Evolutionary conservation across 2,113 vertebrate species (phyloP).

Genomic region (Synchiropus splendidus): DNA sequence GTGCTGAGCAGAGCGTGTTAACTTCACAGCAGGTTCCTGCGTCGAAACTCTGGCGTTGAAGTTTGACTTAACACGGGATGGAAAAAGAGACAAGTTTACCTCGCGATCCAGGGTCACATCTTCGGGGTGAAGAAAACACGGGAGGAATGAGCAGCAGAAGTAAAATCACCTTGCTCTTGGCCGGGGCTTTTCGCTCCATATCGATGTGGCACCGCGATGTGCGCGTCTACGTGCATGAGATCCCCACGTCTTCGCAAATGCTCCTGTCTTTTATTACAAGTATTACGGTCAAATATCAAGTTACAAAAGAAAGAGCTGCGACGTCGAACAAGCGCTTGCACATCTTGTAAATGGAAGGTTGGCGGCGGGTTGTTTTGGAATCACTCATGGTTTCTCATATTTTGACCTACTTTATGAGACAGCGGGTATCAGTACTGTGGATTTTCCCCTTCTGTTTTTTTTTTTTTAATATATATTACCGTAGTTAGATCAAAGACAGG

Average conservation of each 20-base stretch:
- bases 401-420: no score
- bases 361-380: no score
- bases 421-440: no score
- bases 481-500: no score
- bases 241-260: background rate
- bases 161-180: conserved; percentile 41
- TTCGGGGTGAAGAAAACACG: conserved; percentile 27
- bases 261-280: conserved; percentile 38
- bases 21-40: no score
- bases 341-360: no score
- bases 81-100: conserved; percentile 71
- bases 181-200: conserved; percentile 21
- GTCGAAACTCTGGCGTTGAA: no score
- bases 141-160: conserved; percentile 33
- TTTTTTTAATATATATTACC: no score
- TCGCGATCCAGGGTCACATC: conserved; percentile 59
- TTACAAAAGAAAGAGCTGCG: conserved; percentile 39
- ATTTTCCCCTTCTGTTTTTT: no score
- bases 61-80: background rate
- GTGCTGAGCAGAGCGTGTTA: no score
- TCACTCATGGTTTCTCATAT: no score
- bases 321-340: no score
- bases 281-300: conserved; percentile 60
- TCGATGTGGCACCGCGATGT: conserved; percentile 68
- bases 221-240: background rate